Percentiles rank a stretch among this genome's conserved stretches.
Evolutionary conservation across 2,113 vertebrate species (phyloP).

Genomic region (crab-eating macaque (Macaca fascicularis)): DNA sequence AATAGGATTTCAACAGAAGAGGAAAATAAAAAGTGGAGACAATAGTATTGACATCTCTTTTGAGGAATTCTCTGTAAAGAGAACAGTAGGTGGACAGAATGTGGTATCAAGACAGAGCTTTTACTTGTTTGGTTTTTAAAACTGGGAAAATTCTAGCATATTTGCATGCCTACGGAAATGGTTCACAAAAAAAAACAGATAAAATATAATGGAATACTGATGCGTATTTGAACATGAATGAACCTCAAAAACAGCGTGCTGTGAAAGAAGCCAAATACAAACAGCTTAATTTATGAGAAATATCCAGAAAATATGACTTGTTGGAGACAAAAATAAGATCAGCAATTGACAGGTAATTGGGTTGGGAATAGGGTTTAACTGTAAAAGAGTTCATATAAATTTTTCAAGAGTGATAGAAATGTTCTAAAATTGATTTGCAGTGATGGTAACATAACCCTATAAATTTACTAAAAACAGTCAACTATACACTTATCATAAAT

Average conservation of each 20-base stretch:
- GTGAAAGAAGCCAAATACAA: background rate
- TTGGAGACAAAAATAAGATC: background rate
- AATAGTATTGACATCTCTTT: background rate
- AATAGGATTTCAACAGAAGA: background rate
- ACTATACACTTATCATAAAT: background rate
- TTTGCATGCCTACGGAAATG: background rate
- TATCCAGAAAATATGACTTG: background rate
- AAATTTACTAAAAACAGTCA: background rate
- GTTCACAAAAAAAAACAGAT: background rate
- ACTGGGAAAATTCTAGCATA: background rate
- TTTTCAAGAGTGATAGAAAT: background rate
- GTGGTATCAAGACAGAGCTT: background rate
- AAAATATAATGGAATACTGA: background rate
- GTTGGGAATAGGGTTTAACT: background rate
- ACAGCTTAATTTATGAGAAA: background rate
- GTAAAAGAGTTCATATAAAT: background rate
- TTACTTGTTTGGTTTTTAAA: background rate
- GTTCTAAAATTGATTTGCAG: background rate
- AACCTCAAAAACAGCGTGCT: background rate
- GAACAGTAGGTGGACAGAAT: background rate
- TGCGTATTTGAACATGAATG: background rate
- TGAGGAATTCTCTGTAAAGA: background rate
- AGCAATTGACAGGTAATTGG: background rate
- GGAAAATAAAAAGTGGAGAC: background rate
- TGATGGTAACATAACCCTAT: background rate